phyloP scores from a whole-genome alignment of 2,888 invertebrate genomes.

The Lithophane semibrunnea region DNA sequence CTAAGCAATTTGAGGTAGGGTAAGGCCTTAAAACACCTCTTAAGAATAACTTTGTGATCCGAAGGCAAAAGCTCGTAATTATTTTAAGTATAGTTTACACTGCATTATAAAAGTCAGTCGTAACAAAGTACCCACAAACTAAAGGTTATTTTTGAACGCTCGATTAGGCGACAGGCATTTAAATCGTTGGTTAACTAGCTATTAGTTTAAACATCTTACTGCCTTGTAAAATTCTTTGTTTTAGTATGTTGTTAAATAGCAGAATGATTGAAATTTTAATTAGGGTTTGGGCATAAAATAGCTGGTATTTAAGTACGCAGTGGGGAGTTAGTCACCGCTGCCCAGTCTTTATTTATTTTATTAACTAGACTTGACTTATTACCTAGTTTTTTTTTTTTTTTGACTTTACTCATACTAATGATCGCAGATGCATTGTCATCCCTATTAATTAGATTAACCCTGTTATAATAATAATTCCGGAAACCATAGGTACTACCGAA shows the following conservation, averaged over 20 bases:
- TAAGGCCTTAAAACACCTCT: too few species aligned
- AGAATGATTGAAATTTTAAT: constrained; percentile 19
- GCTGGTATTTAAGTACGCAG: too few species aligned
- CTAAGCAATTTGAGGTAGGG: too few species aligned
- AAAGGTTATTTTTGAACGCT: constrained; percentile 9
- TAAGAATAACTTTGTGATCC: not conserved
- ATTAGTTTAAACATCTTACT: constrained; percentile 24
- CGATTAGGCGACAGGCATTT: constrained; percentile 20
- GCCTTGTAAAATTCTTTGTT: constrained; percentile 10
- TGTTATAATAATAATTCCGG: too few species aligned
- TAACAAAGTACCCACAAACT: constrained; percentile 9
- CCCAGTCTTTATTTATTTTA: not conserved
- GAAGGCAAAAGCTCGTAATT: constrained; percentile 9
- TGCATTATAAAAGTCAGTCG: constrained; percentile 6
- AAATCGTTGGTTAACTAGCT: constrained; percentile 21
- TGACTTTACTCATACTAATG: not conserved
- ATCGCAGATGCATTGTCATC: not conserved
- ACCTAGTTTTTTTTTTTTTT: too few species aligned
- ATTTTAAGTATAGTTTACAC: constrained; percentile 4
- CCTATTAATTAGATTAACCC: too few species aligned
- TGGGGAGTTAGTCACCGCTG: too few species aligned
- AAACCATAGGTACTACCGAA: too few species aligned
- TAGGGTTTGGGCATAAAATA: not conserved
- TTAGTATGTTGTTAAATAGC: not conserved
- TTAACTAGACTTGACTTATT: too few species aligned